Base-by-base conservation (phyloP, 1,140 invertebrate genomes). In the Heliconius eleuchia region DNA sequence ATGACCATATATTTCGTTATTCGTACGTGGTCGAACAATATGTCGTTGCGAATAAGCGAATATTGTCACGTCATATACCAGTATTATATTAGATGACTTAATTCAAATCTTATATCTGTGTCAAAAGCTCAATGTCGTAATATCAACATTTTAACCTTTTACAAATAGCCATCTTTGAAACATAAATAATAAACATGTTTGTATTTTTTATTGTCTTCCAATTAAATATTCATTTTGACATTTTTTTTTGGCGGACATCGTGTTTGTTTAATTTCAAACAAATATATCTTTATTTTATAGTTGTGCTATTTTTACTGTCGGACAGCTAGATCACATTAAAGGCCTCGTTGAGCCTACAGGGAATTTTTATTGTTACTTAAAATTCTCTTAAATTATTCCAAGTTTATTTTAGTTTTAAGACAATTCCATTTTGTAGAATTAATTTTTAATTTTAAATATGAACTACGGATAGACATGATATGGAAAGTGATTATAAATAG, bases 111-210 rank as follows among this genome's bases (percentile, higher is more conserved):
- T 76, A 73, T 87, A 83, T 86, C 83, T 85, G 88, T 88, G 90
- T 91, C 90, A 87, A 88, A 89, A 88, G 90, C 89, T 92, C 90
- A 92, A 92, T 87, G 83, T 78, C 74, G 80, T 84, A 82, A 80
- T 76, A 82, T 81, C 80, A 83, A 78, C 80, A 79, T 79, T 77
- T 80, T 80, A 73, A 79, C 42, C 74, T 71, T 76, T 66, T 80
- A 76, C 74, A 78, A 71, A 70, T 80, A 34, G 27, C 23, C 23
- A 27, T 66, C 60, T 66, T 16, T 66, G n/a, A 74, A 74, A 42
- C 75, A 77, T 74, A 77, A 66, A 66, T 27, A 16, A 66, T 16
- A 27, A 30, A 27, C 60, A 66, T 30, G 23, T 66, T 30, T 66
- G 27, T 66, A 66, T 66, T 66, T 66, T 66, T 66, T 66, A 66